Conservation (phyloP, 2,113 vertebrate genomes). For the Tachysurus fulvidraco region DNA sequence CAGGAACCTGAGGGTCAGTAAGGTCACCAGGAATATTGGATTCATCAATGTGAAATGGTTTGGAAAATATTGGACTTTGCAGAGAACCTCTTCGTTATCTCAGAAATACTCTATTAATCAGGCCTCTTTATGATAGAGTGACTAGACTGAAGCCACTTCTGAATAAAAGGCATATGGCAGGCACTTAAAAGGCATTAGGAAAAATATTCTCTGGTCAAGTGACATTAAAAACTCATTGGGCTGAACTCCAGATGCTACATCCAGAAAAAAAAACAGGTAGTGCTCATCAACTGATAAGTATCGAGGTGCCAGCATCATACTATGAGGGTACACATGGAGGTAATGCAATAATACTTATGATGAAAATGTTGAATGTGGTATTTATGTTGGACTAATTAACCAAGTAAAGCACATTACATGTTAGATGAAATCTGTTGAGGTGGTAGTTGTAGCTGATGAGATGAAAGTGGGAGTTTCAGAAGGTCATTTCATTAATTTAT, state of each 20-base stretch:
- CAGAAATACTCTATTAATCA: neutral
- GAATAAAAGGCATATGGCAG: neutral
- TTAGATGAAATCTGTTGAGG: neutral
- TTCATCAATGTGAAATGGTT: neutral
- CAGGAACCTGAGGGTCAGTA: neutral
- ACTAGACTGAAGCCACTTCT: neutral
- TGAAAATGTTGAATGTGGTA: slow-evolving; percentile 18
- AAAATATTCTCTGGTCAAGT: neutral
- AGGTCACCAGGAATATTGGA: neutral
- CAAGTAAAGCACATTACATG: slow-evolving; percentile 13
- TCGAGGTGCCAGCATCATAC: neutral
- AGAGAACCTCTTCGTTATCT: neutral
- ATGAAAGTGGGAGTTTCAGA: slow-evolving; percentile 38
- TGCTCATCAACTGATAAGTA: neutral
- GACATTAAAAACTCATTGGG: neutral
- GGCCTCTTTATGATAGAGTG: neutral
- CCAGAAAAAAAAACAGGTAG: neutral
- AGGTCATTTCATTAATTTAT: slow-evolving; percentile 39
- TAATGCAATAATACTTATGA: slow-evolving; percentile 16
- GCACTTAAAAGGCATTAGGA: neutral
- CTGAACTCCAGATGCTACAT: neutral
- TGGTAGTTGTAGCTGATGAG: slow-evolving; percentile 25
- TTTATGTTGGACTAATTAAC: slow-evolving; percentile 46
- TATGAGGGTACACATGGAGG: neutral
- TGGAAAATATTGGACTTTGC: too few relatives aligned